phyloP scores from a whole-genome alignment of 2,797 vertebrate species.

The Somateria mollissima region DNA sequence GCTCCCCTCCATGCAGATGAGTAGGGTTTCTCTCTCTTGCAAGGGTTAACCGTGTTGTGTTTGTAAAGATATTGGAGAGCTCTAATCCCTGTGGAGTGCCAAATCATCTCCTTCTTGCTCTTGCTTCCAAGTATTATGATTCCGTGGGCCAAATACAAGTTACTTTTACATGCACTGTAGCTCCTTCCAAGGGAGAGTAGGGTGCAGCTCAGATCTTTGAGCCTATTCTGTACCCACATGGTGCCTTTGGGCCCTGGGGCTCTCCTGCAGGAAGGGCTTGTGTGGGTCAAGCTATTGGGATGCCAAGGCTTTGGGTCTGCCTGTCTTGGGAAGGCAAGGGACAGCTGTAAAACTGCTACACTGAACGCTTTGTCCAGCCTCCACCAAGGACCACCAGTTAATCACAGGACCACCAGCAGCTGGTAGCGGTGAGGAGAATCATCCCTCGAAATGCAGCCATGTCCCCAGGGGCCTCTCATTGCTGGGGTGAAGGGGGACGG shows the following conservation, averaged over 20 bases:
- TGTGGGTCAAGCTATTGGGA: background rate
- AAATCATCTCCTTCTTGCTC: background rate
- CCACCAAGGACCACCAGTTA: background rate
- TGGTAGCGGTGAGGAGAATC: background rate
- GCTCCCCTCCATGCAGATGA: fast-evolving
- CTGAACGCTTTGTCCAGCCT: background rate
- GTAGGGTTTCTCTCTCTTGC: background rate
- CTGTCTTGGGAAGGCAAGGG: background rate
- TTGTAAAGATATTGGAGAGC: constrained; percentile 5
- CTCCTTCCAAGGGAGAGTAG: background rate
- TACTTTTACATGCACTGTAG: background rate
- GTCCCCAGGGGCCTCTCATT: background rate
- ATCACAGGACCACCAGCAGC: background rate
- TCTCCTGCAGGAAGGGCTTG: background rate
- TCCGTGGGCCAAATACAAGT: background rate
- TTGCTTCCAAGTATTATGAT: background rate
- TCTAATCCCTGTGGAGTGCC: background rate
- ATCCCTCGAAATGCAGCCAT: background rate
- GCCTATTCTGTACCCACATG: background rate
- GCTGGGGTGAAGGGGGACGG: background rate
- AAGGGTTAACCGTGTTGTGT: background rate
- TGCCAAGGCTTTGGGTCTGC: background rate
- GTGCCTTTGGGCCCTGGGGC: background rate
- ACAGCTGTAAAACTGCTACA: background rate
- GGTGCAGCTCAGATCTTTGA: background rate